Conservation (phyloP, 2,113 vertebrate genomes). For the Hippocampus mohnikei region DNA sequence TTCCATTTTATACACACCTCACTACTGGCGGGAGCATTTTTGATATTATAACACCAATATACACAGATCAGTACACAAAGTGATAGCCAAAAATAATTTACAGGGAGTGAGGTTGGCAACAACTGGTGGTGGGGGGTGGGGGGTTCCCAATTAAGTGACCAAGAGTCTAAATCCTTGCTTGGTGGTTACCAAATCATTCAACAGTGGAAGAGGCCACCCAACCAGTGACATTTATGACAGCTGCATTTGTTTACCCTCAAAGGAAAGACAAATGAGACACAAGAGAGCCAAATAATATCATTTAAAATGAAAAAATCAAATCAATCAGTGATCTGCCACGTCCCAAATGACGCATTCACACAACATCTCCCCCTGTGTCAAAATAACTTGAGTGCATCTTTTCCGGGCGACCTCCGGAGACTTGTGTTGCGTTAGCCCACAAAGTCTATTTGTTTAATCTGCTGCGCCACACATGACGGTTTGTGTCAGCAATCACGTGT, state of each 20-base stretch:
- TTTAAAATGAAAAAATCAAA: constrained; percentile 12
- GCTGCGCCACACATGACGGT: constrained; percentile 32
- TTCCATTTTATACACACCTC: constrained; percentile 14
- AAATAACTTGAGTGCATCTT: constrained; percentile 30
- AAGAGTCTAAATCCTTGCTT: constrained; percentile 1
- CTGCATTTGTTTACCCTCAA: constrained; percentile 11
- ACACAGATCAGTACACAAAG: neutral
- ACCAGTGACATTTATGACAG: constrained; percentile 33
- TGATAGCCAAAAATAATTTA: neutral
- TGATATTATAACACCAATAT: constrained; percentile 8
- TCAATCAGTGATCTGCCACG: constrained; percentile 16
- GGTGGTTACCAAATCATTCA: constrained; percentile 7
- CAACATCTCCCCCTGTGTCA: constrained; percentile 22
- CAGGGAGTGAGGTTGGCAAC: too few species aligned
- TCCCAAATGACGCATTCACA: constrained; percentile 37
- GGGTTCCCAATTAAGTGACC: neutral
- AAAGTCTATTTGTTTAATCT: constrained; percentile 33
- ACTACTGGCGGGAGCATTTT: constrained; percentile 19
- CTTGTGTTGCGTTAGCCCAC: constrained; percentile 11
- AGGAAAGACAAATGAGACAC: constrained; percentile 16
- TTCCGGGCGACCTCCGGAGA: constrained; percentile 36
- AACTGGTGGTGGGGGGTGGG: neutral
- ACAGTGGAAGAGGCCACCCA: constrained; percentile 24
- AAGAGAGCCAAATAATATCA: neutral
- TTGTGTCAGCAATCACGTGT: constrained; percentile 28